Evolutionary conservation across 2,797 vertebrate genomes (phyloP).

Genomic region (Bovichtus variegatus): DNA sequence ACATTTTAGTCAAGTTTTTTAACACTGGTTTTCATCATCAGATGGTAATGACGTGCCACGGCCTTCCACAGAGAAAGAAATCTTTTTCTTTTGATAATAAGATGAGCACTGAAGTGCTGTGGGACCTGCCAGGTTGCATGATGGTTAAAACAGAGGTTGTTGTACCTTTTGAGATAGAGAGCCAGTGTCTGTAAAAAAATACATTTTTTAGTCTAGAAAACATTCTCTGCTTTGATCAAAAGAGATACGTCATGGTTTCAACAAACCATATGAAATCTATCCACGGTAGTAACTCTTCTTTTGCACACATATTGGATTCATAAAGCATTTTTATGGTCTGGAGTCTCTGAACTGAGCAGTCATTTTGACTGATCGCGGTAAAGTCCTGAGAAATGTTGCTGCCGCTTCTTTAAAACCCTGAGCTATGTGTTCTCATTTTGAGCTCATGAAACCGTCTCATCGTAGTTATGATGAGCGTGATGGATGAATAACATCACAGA

Average conservation of each 20-base stretch:
- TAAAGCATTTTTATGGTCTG: conserved; percentile 13
- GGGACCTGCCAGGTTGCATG: not conserved
- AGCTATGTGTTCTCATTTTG: conserved; percentile 20
- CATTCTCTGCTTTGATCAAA: not conserved
- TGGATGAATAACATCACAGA: conserved; percentile 1
- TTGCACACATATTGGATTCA: conserved; percentile 4
- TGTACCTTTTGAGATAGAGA: not conserved
- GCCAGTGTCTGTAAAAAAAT: not conserved
- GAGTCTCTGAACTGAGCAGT: conserved; percentile 9
- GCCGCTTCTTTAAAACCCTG: not conserved
- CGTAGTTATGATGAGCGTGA: conserved; percentile 16
- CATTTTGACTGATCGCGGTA: conserved; percentile 6
- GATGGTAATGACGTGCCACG: not conserved
- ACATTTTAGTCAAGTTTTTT: not conserved
- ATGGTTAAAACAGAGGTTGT: not conserved
- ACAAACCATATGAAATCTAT: not conserved
- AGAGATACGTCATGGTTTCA: not conserved
- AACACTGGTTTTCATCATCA: not conserved
- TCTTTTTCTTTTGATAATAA: too few relatives aligned
- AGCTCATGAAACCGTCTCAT: conserved; percentile 12
- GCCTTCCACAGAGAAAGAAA: too few relatives aligned
- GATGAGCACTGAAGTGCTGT: too few relatives aligned
- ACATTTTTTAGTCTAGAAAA: not conserved
- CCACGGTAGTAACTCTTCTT: not conserved
- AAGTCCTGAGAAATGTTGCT: conserved; percentile 8